These are phyloP conservation scores for Trachelus iudaicus DNA, from an alignment of 2,888 invertebrate genomes.

Conservation along the genomic window DNA sequence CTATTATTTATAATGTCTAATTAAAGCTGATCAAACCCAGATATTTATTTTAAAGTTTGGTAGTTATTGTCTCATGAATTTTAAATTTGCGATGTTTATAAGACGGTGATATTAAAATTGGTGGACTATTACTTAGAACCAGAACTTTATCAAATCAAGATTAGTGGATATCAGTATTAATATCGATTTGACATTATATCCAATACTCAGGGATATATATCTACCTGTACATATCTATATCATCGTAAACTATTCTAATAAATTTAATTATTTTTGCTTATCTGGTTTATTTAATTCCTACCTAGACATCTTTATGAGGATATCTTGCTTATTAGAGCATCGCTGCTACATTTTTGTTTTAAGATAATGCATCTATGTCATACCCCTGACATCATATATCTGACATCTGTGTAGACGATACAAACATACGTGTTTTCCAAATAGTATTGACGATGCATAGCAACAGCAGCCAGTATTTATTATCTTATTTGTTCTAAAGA, in stretches of 20 bases:
- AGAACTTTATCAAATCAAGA: not conserved
- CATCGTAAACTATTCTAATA: not conserved
- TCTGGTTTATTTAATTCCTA: not conserved
- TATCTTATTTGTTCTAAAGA: not conserved
- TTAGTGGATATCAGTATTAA: not conserved
- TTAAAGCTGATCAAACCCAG: not conserved
- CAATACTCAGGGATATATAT: not conserved
- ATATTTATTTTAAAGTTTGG: not conserved
- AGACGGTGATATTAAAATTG: not conserved
- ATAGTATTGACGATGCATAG: not conserved
- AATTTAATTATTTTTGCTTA: not conserved
- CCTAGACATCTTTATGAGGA: not conserved
- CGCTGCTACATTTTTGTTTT: not conserved
- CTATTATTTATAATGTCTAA: not conserved
- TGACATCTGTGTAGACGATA: constrained; percentile 7
- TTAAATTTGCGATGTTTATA: not conserved
- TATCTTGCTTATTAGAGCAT: not conserved
- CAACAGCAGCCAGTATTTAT: not conserved
- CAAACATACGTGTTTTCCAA: not conserved
- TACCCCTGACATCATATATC: constrained; percentile 1
- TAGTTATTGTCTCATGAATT: not conserved
- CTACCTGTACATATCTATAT: not conserved
- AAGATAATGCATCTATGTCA: constrained; percentile 2
- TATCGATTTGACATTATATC: not conserved
- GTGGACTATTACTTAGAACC: not conserved